These are phyloP conservation scores for Karalla daura DNA, from an alignment of 2,797 vertebrate genomes.

Conservation along the genomic window DNA sequence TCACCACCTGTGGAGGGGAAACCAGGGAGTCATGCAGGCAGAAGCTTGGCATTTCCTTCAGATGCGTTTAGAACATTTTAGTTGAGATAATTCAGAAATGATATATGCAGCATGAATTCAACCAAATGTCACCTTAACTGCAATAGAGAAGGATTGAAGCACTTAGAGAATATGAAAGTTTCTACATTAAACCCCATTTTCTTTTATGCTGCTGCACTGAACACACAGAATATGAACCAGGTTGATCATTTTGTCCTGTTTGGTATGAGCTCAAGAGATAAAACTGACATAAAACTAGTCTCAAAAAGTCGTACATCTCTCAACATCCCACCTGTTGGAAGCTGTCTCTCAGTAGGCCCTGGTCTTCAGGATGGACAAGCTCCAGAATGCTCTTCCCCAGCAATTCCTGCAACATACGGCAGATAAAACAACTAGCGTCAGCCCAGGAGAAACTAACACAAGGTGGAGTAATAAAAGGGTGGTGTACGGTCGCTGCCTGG, in stretches of 20 bases:
- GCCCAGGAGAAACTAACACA: neutral
- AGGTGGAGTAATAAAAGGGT: neutral
- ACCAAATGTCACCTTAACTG: too few species aligned
- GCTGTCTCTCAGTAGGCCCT: conserved; percentile 93
- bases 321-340: conserved; percentile 90
- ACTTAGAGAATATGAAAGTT: too few species aligned
- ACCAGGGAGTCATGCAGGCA: conserved; percentile 36
- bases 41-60: neutral
- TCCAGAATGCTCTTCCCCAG: conserved; percentile 95
- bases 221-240: neutral
- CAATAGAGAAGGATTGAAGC: too few species aligned
- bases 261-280: neutral
- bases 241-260: too few species aligned
- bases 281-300: neutral
- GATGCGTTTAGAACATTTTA: too few species aligned
- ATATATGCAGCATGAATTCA: too few species aligned
- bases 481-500: neutral
- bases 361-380: conserved; percentile 94
- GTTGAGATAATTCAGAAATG: too few species aligned
- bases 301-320: neutral
- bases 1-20: conserved; percentile 88
- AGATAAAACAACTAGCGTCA: conserved; percentile 12
- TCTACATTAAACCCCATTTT: too few species aligned
- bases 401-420: conserved; percentile 85
- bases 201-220: too few species aligned